Evolutionary conservation across 2,888 invertebrate genomes (phyloP), one percentile per base, ranked within the genome.

Genomic region (Clanis bilineata): DNA sequence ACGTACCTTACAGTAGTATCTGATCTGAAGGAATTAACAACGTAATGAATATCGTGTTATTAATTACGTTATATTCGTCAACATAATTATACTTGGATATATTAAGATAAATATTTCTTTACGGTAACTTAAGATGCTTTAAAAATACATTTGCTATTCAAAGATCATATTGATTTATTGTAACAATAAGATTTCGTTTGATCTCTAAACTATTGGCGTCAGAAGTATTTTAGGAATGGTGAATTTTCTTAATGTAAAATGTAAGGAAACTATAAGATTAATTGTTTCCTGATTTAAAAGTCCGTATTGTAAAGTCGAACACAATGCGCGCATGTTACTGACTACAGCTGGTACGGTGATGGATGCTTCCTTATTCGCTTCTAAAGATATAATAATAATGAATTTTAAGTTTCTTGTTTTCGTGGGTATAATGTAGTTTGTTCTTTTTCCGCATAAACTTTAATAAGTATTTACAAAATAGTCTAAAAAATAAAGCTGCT

Each of bases 1-100:
- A 12, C 36, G 21, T 38, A 51, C 56, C 23, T 38, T 44, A 60
- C 44, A 32, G 18, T 15, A 18, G 56, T 56, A 60, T 56, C 51
- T 25, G 15, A 22, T 55, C 55, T 41, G 7, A 56, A 57, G 59
- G 57, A 59, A 61, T 63, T 61, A 59, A 59, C 41, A 41, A 55
- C 58, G 9, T 47, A 63, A 41, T 60, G 44, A 41, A 59, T 59
- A 47, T 63, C 18, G 60, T 43, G 39, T 55, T 51, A 51, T 32
- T 51, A 51, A 51, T 51, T 32, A 51, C 15, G 15, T 18, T 32
- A 28, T 18, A 18, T 7, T 18, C 18, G 28, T 9, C 25, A 32
- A 32, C 9, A 51, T 18, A 3, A 28, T 32, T 3, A 44, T 28
- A 28, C 9, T 25, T 15, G 5, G 9, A 7, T 23, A 6, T 15